Evolutionary conservation across 1,140 invertebrate genomes (phyloP).

Genomic region (Stratiolaelaps scimitus): DNA sequence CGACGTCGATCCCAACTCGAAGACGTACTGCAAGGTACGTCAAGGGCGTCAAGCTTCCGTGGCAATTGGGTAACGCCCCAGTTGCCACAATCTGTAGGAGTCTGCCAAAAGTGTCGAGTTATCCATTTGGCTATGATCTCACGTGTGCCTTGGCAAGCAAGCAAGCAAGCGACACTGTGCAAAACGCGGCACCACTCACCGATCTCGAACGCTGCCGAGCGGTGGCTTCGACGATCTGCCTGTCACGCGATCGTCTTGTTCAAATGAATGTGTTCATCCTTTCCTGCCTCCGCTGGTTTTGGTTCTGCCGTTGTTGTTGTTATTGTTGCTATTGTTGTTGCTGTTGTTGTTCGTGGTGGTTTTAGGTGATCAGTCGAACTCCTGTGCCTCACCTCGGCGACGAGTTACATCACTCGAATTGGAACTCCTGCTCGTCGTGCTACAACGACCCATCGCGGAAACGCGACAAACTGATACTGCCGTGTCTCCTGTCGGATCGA

Average conservation of each 20-base stretch:
- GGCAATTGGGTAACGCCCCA: no score
- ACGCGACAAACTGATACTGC: constrained; percentile 65
- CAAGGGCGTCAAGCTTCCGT: not conserved
- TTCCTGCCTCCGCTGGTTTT: no score
- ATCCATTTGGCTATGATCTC: no score
- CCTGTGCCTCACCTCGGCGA: constrained; percentile 61
- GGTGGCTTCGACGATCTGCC: no score
- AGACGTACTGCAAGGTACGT: constrained; percentile 50
- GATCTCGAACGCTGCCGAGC: no score
- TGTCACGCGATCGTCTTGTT: no score
- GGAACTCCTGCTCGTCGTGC: constrained; percentile 91
- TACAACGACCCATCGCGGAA: constrained; percentile 51
- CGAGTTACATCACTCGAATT: constrained; percentile 87
- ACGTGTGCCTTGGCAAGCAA: no score
- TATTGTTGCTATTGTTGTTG: not conserved
- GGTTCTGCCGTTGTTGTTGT: not conserved
- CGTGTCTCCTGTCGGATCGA: constrained; percentile 62
- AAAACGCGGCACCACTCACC: no score
- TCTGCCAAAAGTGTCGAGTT: no score
- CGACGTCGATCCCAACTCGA: constrained; percentile 72
- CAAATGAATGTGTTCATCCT: not conserved
- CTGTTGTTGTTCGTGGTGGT: constrained; percentile 34
- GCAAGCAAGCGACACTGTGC: no score
- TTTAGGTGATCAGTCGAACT: constrained; percentile 70
- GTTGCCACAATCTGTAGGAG: not conserved